A percentile compares a stretch with the other conserved stretches of the same genome.
Conservation (phyloP, 2,113 vertebrate genomes). For the Orcinus orca region DNA sequence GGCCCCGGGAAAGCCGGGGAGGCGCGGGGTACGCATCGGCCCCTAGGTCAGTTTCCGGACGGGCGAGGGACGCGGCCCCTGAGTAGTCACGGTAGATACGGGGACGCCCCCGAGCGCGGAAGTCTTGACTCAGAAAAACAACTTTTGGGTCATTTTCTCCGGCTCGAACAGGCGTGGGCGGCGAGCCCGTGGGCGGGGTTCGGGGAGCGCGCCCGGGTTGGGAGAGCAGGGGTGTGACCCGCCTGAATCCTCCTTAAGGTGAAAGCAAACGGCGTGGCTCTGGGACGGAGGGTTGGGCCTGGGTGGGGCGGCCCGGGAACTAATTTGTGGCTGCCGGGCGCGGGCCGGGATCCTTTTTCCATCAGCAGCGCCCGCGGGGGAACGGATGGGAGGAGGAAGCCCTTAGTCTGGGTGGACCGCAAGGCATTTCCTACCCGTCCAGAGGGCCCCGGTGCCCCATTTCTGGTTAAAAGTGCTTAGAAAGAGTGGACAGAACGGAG, state of each 20-base stretch:
- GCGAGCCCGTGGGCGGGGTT: background rate
- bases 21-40: background rate
- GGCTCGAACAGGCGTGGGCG: background rate
- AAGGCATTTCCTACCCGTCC: background rate
- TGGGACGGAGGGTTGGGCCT: background rate
- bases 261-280: background rate
- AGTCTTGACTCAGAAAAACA: slow-evolving; percentile 18
- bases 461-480: background rate
- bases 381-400: background rate
- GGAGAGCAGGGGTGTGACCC: background rate
- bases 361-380: background rate
- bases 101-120: background rate
- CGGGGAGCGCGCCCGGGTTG: too few relatives aligned
- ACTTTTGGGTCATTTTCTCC: slow-evolving; percentile 52
- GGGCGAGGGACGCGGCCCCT: background rate
- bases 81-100: background rate
- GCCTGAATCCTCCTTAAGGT: background rate
- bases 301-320: background rate
- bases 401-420: background rate
- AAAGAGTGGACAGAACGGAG: background rate
- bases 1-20: background rate
- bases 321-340: background rate
- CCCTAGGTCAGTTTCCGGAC: background rate
- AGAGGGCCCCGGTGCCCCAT: background rate
- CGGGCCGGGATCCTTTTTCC: background rate